Evolutionary conservation across 2,888 invertebrate genomes (phyloP), one percentile per base, ranked within the genome.

Genomic region (Ochropleura leucogaster): DNA sequence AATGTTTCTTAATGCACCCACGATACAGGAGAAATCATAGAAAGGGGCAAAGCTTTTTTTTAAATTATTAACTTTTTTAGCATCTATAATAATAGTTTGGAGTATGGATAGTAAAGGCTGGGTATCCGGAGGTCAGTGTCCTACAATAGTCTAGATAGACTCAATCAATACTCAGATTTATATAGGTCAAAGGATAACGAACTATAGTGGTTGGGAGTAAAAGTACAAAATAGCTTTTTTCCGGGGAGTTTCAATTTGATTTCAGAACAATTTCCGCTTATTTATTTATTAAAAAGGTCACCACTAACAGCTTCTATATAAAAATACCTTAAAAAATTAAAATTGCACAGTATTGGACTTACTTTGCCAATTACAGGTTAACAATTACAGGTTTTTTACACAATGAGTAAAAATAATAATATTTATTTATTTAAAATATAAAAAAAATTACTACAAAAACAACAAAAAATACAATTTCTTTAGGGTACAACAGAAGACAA

Each of bases 91-190:
- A 59, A 16, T 8, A 40, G 8, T 59, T 40, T 40, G 30, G 1
- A 8, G 7, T 30, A 57, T 16, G 30, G 57, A 57, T 42, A n/a
- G 4, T 47, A 60, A 20, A 51, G 20, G 12, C 46, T 6, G 40
- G 20, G 14, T 20, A 42, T 40, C n/a, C 8, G 10, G 18, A 49
- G 57, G 16, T 44, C 74, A 44, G 49, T 12, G 63, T 3, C 63
- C 57, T 49, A 16, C 12, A 44, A 16, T 74, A 47, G 18, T 64
- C 42, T 63, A 64, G 63, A 63, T 74, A 73, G 3, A 44, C 30
- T 57, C 16, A 16, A 73, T 73, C 42, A 44, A 74, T 73, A 64
- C 9, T 30, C 55, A 49, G 73, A 57, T 44, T 57, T 44, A 44
- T 72, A 16, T 47, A 62, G 62, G 72, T 55, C 55, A 72, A 20